These are phyloP conservation scores for Chlamydotis undulata DNA, from an alignment of 2,113 vertebrate genomes.

Conservation along the genomic window DNA sequence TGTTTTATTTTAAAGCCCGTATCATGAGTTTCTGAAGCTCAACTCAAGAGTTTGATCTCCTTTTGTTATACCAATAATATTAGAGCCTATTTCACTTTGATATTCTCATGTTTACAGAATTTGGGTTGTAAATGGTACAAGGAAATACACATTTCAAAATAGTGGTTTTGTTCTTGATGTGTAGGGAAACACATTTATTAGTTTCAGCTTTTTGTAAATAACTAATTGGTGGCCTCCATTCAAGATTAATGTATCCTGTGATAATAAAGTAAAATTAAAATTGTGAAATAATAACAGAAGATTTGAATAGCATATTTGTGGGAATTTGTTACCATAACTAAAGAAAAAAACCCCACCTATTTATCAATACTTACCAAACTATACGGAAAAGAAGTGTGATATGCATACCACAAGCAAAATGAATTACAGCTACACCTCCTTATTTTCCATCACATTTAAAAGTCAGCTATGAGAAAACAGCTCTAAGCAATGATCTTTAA, in stretches of 20 bases:
- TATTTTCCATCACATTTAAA: neutral
- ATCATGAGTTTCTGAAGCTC: neutral
- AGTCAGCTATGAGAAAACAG: neutral
- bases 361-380: constrained; percentile 26
- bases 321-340: neutral
- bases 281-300: neutral
- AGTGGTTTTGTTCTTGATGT: neutral
- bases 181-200: neutral
- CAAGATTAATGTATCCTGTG: neutral
- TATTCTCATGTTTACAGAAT: neutral
- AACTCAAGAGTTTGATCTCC: neutral
- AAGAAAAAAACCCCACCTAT: neutral
- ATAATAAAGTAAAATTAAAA: neutral
- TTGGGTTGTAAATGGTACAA: neutral
- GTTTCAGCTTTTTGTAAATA: neutral
- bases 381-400: neutral
- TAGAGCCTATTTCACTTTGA: neutral
- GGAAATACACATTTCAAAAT: neutral
- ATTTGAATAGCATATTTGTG: neutral
- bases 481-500: neutral
- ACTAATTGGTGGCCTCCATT: neutral
- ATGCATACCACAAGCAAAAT: neutral
- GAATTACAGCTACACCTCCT: neutral
- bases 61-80: neutral
- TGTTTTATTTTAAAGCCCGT: neutral